A percentile compares a stretch with the other conserved stretches of the same genome.
Conservation (phyloP, 2,888 invertebrate genomes). For the Blastobasis adustella region DNA sequence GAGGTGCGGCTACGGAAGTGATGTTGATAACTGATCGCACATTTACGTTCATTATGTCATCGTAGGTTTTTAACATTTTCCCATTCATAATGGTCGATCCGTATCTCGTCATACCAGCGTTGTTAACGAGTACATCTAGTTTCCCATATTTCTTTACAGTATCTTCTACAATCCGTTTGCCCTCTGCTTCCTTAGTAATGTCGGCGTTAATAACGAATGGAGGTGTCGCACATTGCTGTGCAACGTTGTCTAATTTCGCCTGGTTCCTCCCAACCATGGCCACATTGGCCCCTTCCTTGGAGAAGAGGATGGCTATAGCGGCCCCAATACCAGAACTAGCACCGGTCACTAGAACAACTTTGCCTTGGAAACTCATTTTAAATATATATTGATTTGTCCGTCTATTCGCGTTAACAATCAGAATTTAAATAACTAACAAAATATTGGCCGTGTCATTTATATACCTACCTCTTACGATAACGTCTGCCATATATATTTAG, state of each 20-base stretch:
- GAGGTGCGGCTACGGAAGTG: conserved; percentile 17
- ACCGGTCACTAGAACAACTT: conserved; percentile 40
- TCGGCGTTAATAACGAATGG: conserved; percentile 29
- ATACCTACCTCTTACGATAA: no score
- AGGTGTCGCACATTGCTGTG: conserved; percentile 18
- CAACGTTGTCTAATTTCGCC: conserved; percentile 25
- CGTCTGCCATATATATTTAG: no score
- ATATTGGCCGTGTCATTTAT: no score
- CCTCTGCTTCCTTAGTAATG: conserved; percentile 23
- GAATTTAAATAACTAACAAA: no score
- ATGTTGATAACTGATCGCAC: conserved; percentile 17
- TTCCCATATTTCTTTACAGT: conserved; percentile 24
- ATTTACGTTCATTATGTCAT: conserved; percentile 20
- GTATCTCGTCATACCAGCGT: conserved; percentile 19
- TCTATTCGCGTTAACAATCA: no score
- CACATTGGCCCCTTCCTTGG: conserved; percentile 40
- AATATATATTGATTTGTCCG: no score
- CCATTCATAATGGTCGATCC: conserved; percentile 15
- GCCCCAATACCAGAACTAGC: conserved; percentile 40
- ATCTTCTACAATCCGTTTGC: conserved; percentile 18
- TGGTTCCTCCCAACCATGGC: conserved; percentile 37
- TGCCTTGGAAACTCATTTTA: conserved; percentile 35
- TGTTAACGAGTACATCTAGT: conserved; percentile 27
- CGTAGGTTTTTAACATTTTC: conserved; percentile 18
- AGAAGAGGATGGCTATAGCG: no score